A percentile compares a stretch with the other conserved stretches of the same genome.
Evolutionary conservation across 1,140 invertebrate genomes (phyloP).

Genomic region (Macrobrachium rosenbergii): DNA sequence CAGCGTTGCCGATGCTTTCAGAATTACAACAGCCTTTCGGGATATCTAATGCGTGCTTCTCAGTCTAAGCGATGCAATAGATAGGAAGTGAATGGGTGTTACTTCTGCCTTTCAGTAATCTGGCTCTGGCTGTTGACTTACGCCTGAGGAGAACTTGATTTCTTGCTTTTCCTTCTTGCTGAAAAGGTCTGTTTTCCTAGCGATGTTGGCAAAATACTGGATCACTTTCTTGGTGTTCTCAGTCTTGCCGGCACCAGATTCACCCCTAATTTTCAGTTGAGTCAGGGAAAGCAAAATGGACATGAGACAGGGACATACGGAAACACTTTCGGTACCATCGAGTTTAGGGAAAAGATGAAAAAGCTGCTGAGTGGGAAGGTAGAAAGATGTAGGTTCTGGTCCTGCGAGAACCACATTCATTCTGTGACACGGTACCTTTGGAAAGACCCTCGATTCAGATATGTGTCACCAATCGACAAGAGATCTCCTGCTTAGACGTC

Average conservation of each 20-base stretch:
- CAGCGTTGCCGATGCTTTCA: not conserved
- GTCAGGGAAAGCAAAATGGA: constrained; percentile 9
- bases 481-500: not conserved
- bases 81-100: too few relatives aligned
- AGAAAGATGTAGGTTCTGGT: constrained; percentile 16
- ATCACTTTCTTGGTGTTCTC: constrained; percentile 81
- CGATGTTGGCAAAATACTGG: constrained; percentile 77
- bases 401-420: not conserved
- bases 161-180: constrained; percentile 77
- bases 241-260: constrained; percentile 78
- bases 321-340: not conserved
- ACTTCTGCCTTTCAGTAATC: not conserved
- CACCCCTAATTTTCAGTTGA: constrained; percentile 69
- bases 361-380: not conserved
- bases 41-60: too few relatives aligned
- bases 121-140: constrained; percentile 28
- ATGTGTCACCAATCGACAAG: too few relatives aligned
- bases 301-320: not conserved
- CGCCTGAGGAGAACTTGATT: constrained; percentile 45
- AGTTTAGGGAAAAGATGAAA: too few relatives aligned
- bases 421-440: not conserved
- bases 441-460: not conserved
- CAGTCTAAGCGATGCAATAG: not conserved
- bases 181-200: constrained; percentile 77
- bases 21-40: too few relatives aligned